These are phyloP conservation scores for Abscondita cerata DNA, from an alignment of 2,888 invertebrate genomes.

Conservation along the genomic window DNA sequence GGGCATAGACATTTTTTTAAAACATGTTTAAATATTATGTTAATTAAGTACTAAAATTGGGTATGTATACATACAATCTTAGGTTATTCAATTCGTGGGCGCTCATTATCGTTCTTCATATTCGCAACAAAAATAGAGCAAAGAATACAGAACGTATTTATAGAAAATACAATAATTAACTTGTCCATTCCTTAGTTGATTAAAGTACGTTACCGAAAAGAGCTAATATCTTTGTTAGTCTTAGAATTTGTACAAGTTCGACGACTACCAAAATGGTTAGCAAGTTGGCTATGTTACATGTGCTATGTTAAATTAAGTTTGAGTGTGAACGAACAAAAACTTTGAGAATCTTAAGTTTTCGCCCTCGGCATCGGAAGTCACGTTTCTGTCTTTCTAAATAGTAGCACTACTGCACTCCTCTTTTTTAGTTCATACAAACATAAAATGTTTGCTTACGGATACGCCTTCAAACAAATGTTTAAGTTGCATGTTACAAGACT, in stretches of 20 bases:
- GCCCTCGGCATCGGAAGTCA: constrained; percentile 17
- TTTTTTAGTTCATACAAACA: constrained; percentile 2
- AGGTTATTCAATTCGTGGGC: too few species aligned
- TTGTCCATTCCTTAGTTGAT: constrained; percentile 19
- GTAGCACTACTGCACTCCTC: background rate
- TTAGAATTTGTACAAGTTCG: constrained; percentile 28
- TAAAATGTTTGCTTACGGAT: background rate
- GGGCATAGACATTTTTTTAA: too few species aligned
- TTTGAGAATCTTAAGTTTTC: constrained; percentile 28
- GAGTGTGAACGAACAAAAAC: constrained; percentile 25
- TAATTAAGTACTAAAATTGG: too few species aligned
- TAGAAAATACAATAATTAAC: constrained; percentile 16
- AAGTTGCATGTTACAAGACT: too few species aligned
- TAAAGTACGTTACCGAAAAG: constrained; percentile 28
- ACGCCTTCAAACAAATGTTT: too few species aligned
- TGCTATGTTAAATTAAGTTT: constrained; percentile 32
- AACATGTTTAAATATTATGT: too few species aligned
- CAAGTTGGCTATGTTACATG: constrained; percentile 22
- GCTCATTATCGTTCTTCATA: too few species aligned
- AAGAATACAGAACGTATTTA: constrained; percentile 24
- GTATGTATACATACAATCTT: too few species aligned
- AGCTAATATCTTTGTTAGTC: constrained; percentile 26
- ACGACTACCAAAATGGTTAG: constrained; percentile 27
- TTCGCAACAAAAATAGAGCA: too few species aligned
- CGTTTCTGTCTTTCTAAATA: constrained; percentile 4